A percentile compares a stretch with the other conserved stretches of the same genome.
Evolutionary conservation across 2,797 vertebrate genomes (phyloP).

Genomic region (Tragopan temminckii): DNA sequence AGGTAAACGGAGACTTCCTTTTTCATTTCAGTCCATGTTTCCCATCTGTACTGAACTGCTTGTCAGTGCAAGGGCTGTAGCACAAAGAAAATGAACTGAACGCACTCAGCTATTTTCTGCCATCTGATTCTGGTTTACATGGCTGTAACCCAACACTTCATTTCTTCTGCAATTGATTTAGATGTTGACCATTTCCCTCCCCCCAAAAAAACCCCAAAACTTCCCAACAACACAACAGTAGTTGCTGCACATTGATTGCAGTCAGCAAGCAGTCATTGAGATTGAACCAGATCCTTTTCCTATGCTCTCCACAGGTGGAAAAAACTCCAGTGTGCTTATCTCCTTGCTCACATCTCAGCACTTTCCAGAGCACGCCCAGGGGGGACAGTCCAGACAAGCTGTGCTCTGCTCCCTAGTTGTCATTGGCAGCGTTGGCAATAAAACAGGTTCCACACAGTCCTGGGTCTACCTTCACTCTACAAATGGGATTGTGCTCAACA

Average conservation of each 20-base stretch:
- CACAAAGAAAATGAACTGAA: neutral
- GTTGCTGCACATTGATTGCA: neutral
- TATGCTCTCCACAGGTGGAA: neutral
- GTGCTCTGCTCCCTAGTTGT: neutral
- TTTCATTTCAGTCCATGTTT: rapidly evolving
- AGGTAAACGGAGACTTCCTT: neutral
- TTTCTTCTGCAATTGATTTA: neutral
- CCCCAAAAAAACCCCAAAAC: too few species aligned
- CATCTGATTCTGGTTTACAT: neutral
- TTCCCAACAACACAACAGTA: neutral
- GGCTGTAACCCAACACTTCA: neutral
- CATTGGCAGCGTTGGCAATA: neutral
- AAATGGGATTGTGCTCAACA: neutral
- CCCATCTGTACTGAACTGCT: neutral
- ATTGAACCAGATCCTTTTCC: neutral
- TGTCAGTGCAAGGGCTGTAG: neutral
- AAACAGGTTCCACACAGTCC: neutral
- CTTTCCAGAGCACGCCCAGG: neutral
- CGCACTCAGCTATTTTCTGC: neutral
- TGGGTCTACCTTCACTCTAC: neutral
- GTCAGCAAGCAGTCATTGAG: rapidly evolving
- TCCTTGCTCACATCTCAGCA: neutral
- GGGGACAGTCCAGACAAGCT: neutral
- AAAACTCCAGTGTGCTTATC: neutral
- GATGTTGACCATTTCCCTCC: neutral